Evolutionary conservation across 2,888 invertebrate genomes (phyloP), one percentile per base, ranked within the genome.

Genomic region (Gymnoscelis rufifasciata): DNA sequence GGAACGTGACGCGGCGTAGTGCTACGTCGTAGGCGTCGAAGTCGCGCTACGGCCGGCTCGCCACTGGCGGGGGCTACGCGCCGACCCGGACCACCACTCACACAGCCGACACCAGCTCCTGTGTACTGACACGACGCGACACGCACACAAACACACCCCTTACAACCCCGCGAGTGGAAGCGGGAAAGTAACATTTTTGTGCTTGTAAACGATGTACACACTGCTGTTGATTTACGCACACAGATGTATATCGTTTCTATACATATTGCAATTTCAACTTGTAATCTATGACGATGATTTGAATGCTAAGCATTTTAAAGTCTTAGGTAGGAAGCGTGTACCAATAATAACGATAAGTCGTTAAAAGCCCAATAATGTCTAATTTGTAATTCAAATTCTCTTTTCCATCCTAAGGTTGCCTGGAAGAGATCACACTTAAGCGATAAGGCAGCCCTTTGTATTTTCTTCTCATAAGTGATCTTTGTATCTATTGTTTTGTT

Each of bases 271-370:
- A 82, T 81, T 82, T 81, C 78, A 86, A 86, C 79, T 86, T 87
- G 81, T 86, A 83, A 87, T 83, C 83, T 81, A 71, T 74, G 76
- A 82, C 76, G 81, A 83, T 83, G 76, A 86, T 86, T 84, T 82
- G 76, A 81, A 82, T 83, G 79, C 78, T 76, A 76, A 71, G 76
- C 74, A 79, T 81, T 78, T 73, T 75, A 71, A 72, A 74, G 66
- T 12, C 11, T 36, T 38, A 37, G 27, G 23, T 31, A 10, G 19
- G n/a, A n/a, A n/a, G n/a, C n/a, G n/a, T n/a, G n/a, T n/a, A n/a
- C n/a, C n/a, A n/a, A n/a, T n/a, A n/a, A n/a, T n/a, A n/a, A n/a
- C n/a, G n/a, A n/a, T n/a, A n/a, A n/a, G n/a, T n/a, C n/a, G n/a
- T n/a, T n/a, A n/a, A n/a, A n/a, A n/a, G n/a, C n/a, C n/a, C n/a